phyloP scores from a whole-genome alignment of 2,113 vertebrate genomes.

The Amazona vittata region DNA sequence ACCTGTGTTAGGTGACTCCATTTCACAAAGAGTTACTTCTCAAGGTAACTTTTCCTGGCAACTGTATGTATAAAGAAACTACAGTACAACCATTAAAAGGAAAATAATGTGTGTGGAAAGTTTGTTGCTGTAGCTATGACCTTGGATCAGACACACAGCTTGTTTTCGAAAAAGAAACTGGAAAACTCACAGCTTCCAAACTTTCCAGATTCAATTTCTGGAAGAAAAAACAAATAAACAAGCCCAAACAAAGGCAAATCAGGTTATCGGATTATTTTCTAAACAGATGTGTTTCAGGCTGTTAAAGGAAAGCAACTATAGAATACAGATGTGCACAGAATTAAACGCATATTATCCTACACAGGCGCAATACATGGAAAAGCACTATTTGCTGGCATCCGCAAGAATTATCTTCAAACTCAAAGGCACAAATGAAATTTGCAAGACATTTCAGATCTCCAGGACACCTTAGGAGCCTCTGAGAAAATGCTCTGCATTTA shows the following conservation, averaged over 20 bases:
- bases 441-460: not conserved
- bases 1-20: not conserved
- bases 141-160: not conserved
- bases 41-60: not conserved
- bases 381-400: not conserved
- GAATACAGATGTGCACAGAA: not conserved
- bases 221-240: slow-evolving; percentile 10
- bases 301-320: not conserved
- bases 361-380: not conserved
- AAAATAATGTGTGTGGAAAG: not conserved
- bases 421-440: not conserved
- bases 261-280: not conserved
- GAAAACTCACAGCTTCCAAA: not conserved
- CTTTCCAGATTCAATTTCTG: not conserved
- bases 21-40: not conserved
- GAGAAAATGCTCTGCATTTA: not conserved
- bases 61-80: not conserved
- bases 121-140: not conserved
- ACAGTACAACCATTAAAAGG: not conserved
- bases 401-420: not conserved
- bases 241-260: not conserved
- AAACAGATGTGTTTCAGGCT: not conserved
- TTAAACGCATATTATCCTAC: not conserved
- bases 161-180: not conserved
- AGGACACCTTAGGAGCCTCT: not conserved